Base-by-base conservation (phyloP, 2,797 vertebrate species). In the Chelon auratus region DNA sequence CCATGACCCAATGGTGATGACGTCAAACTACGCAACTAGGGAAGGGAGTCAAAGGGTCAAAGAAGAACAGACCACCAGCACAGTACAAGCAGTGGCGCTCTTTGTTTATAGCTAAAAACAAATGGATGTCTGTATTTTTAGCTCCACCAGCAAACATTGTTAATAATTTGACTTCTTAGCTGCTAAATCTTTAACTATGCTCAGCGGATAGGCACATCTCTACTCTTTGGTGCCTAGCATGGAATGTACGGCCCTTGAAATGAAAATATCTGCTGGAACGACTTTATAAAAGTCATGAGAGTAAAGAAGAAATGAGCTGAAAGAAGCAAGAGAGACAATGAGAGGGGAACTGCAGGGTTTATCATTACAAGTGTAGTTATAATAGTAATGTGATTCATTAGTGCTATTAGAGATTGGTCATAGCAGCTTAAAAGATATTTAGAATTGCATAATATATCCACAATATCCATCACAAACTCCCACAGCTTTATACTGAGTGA, bases 31-130 rank as follows among this genome's bases (percentile, higher is more conserved):
- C 45, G 55, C 52, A 68, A 74, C 54, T 78, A 74, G 70, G 56
- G 42, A 9, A 68, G 24, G 37, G 58, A 68, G 83, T 69, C 33
- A 68, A 55, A 36, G n/a, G 17, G 17, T 47, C 37, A 59, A 56
- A 69, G 40, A 51, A 26, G 22, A 70, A 48, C 52, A 47, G 82
- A 83, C 81, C 84, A 87, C 74, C 86, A 82, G 66, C 71, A 33
- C 51, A 68, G 81, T 4, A 30, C 30, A 30, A 6, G 61, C 53
- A 60, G 63, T 18, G 9, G 45, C 3, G 39, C 30, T 80, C 76
- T 87, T 77, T 90, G 77, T 90, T 83, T 30, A 22, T 2, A 22
- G 22, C 22, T 22, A 22, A 22, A 22, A 22, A 22, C 30, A 30
- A 4, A 45, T 45, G 11, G 17, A 45, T 17, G 5, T 18, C n/a